Evolutionary conservation across 1,140 invertebrate genomes (phyloP), one percentile per base, ranked within the genome.

Genomic region (Scaptomyza pallida): DNA sequence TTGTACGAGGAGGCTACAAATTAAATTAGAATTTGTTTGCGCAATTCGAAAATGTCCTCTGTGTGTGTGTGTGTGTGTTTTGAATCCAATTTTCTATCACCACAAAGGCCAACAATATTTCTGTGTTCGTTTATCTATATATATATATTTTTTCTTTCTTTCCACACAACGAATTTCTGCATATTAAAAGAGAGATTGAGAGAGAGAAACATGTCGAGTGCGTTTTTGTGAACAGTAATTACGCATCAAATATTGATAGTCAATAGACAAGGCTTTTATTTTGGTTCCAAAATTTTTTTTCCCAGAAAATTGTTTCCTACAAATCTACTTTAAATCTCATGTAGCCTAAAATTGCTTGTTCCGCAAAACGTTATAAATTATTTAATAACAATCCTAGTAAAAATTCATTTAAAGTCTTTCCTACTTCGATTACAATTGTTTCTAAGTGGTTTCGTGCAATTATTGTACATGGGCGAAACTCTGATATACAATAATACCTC

Each of bases 1-100:
- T 57, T 69, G 55, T 72, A 43, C 40, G 35, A 37, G 37, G 26
- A 30, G 26, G 0, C 17, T 37, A 40, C 16, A 68, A 78, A 86
- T 86, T 86, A 81, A 86, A 88, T 86, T 81, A 75, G 68, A 78
- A 52, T 67, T 52, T 57, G 10, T 37, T 55, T 61, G 13, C 62
- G n/a, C 33, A 59, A 37, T 40, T 43, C 48, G 9, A 35, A 75
- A 79, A 47, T 40, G 41, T 75, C 43, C 19, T 43, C 12, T 26
- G 17, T 10, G 19, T 15, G 9, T 21, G 19, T 21, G 3, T 30
- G 9, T 30, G 26, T 37, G 10, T 35, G 2, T 40, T 21, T 17
- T 2, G 19, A 40, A 37, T 6, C 0, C n/a, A 44, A 50, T 23
- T 51, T 17, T 0, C 15, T 45, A 30, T 16, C 3, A 12, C 19